phyloP scores from a whole-genome alignment of 2,888 invertebrate genomes.

The Diploptera punctata region DNA sequence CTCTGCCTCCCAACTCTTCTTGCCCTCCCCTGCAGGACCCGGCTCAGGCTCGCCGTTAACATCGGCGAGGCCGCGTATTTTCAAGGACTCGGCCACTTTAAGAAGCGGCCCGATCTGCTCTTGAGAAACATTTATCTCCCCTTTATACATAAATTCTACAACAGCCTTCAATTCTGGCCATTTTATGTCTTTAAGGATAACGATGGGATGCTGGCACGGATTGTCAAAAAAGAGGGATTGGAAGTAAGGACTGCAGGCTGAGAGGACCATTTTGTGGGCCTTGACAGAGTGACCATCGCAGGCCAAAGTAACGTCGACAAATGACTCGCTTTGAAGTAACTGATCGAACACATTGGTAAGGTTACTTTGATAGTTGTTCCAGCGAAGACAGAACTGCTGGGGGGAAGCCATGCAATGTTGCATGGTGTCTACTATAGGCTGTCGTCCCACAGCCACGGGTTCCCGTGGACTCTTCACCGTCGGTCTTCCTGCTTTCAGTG shows the following conservation, averaged over 20 bases:
- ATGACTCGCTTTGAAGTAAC: conserved; percentile 85
- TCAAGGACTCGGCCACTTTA: conserved; percentile 85
- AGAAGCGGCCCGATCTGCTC: conserved; percentile 88
- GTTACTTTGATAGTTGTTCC: conserved; percentile 94
- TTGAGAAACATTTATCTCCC: conserved; percentile 94
- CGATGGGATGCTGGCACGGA: conserved; percentile 92
- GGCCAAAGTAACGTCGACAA: conserved; percentile 91
- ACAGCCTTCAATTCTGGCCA: conserved; percentile 89
- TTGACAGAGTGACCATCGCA: conserved; percentile 91
- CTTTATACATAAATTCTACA: conserved; percentile 95
- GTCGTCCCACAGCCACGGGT: conserved; percentile 15
- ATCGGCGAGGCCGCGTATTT: conserved; percentile 87
- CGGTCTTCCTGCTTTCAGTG: neutral
- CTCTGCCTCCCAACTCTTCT: conserved; percentile 44
- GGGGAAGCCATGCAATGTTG: conserved; percentile 53
- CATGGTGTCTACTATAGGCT: conserved; percentile 36
- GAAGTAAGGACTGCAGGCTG: conserved; percentile 94
- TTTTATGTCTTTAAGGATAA: conserved; percentile 90
- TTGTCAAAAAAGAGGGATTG: conserved; percentile 89
- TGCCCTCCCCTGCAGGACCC: conserved; percentile 37
- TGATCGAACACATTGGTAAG: conserved; percentile 89
- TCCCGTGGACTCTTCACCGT: conserved; percentile 15
- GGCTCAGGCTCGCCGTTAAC: conserved; percentile 73
- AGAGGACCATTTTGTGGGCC: conserved; percentile 92
- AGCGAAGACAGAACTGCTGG: conserved; percentile 89